Conservation (phyloP, 2,113 vertebrate genomes). For the Erpornis zantholeuca region DNA sequence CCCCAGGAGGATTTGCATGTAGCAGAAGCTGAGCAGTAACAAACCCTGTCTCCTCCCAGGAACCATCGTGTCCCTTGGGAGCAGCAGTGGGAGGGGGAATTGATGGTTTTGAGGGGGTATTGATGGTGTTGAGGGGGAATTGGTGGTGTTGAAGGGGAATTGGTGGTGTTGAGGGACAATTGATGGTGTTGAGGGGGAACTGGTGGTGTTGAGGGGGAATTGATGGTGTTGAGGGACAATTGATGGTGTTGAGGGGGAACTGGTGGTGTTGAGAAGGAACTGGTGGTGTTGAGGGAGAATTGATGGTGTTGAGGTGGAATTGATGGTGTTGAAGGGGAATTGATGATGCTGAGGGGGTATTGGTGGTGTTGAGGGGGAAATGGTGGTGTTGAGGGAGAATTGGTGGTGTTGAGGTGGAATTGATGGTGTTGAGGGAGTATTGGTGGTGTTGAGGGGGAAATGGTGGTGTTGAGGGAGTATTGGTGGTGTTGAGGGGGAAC, state of each 20-base stretch:
- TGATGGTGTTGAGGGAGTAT: background rate
- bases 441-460: no score
- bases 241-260: no score
- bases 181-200: background rate
- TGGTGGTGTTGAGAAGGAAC: background rate
- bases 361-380: accelerated
- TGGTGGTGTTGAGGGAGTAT: no score
- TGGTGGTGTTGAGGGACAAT: no score
- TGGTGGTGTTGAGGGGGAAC: background rate
- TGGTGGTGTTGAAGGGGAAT: accelerated
- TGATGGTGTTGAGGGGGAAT: no score
- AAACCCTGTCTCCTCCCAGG: background rate
- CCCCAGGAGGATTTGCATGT: background rate
- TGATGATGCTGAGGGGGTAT: background rate
- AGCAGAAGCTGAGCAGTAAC: background rate
- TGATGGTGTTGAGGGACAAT: accelerated
- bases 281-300: background rate
- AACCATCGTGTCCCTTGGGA: background rate
- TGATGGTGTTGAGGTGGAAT: accelerated
- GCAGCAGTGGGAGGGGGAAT: background rate
- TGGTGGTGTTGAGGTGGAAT: no score
- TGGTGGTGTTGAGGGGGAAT: background rate
- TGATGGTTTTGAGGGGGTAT: accelerated
- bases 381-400: no score
- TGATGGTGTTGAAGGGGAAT: no score